phyloP scores from a whole-genome alignment of 2,888 invertebrate species.

The Sinopyrophorus schimmeli region DNA sequence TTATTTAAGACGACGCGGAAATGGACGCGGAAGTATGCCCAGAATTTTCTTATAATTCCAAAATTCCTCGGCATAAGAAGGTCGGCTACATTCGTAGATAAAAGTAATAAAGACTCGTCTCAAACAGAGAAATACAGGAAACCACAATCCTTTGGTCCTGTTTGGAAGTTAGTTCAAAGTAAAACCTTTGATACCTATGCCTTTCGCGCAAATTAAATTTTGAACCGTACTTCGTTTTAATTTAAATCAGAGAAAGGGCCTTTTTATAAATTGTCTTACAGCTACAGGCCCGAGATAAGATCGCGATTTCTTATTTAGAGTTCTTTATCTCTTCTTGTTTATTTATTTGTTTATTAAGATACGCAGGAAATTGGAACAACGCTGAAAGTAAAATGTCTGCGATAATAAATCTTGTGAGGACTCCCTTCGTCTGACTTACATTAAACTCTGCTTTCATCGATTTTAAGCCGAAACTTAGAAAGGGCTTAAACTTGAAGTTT shows the following conservation, averaged over 20 bases:
- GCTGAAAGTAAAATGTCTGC: not conserved
- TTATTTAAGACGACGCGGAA: conserved; percentile 13
- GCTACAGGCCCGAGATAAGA: not conserved
- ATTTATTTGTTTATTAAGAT: not conserved
- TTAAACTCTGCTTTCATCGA: not conserved
- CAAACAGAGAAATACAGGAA: conserved; percentile 19
- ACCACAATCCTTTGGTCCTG: conserved; percentile 19
- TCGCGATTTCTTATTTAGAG: not conserved
- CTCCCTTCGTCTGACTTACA: not conserved
- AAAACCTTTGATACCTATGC: conserved; percentile 15
- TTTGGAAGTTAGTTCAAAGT: conserved; percentile 16
- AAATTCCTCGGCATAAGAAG: conserved; percentile 11
- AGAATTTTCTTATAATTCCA: conserved; percentile 15
- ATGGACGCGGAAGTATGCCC: conserved; percentile 18
- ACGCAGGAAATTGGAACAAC: not conserved
- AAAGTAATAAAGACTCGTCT: conserved; percentile 10
- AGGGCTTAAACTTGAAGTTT: no score
- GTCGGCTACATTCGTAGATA: conserved; percentile 13
- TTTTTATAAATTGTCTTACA: conserved; percentile 1
- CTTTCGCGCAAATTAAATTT: conserved; percentile 20
- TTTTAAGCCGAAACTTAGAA: no score
- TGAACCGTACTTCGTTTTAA: conserved; percentile 9
- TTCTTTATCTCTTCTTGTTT: not conserved
- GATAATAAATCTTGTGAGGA: conserved; percentile 2
- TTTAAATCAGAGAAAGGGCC: conserved; percentile 1